Base-by-base conservation (phyloP, 2,113 vertebrate genomes). In the Gambusia holbrooki region DNA sequence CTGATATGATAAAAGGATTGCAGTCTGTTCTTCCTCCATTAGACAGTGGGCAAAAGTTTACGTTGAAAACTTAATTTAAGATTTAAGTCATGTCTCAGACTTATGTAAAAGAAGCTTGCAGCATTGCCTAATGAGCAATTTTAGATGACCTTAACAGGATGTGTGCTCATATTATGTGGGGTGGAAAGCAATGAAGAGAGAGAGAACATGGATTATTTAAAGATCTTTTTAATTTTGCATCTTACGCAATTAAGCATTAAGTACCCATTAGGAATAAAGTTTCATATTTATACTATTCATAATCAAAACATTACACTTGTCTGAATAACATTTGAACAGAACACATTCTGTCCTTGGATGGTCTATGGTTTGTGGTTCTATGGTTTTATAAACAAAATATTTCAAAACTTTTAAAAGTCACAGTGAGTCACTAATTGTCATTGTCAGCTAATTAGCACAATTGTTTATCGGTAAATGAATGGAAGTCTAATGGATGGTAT, bases 61-160 rank as follows among this genome's bases (percentile, higher is more conserved):
- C 45, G 73, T 63, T 66, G 45, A 51, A 88, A 88, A 88, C 72
- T 71, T 73, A 35, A 87, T 91, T 90, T 72, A 65, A 75, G n/a
- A 82, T 82, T 80, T 28, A 64, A 69, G 33, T 72, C 45, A 8
- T 70, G 73, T 79, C 76, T 71, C 35, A 29, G 82, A 78, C 40
- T 78, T 74, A 30, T 66, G 66, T 73, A 7, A 0, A 62, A 64
- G 68, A 83, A 35, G 19, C 54, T 22, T 12, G 29, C 42, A 70
- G 70, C 35, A 6, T 67, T 27, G 48, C 29, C 29, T 28, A 62
- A 63, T 76, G n/a, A 73, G 62, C 30, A 25, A 65, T 62, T 40
- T 67, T 62, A 82, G 58, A 68, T n/a, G 0, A 2, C 19, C 35
- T 67, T 19, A 61, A 27, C 71, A 54, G 67, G 9, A 73, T 12